Conservation (phyloP, 2,113 vertebrate species). For the Neodon shergylaensis region DNA sequence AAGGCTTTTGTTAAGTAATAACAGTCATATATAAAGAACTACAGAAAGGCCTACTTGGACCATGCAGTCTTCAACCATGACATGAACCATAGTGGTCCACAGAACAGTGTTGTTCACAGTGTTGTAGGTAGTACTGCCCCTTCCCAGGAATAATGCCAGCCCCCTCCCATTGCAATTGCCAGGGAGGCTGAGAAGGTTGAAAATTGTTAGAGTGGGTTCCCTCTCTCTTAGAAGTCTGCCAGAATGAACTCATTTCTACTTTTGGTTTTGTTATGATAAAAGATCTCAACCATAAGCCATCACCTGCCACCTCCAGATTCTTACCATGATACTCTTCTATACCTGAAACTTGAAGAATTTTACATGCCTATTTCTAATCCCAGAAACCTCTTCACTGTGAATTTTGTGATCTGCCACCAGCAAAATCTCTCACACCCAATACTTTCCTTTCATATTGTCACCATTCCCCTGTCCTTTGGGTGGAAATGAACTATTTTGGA, state of each 20-base stretch:
- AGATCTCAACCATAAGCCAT: neutral
- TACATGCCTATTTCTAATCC: neutral
- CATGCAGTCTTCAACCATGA: accelerated
- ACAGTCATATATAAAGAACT: neutral
- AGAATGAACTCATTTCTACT: neutral
- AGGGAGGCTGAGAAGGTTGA: neutral
- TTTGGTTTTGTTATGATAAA: neutral
- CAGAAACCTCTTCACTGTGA: neutral
- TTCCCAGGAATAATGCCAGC: neutral
- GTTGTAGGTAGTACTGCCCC: neutral
- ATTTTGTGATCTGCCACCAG: neutral
- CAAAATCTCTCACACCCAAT: neutral
- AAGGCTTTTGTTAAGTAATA: neutral
- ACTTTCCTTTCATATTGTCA: neutral
- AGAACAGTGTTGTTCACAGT: accelerated
- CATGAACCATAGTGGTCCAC: neutral
- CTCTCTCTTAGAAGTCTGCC: neutral
- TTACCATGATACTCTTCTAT: neutral
- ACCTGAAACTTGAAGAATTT: too few relatives aligned
- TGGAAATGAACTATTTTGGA: neutral
- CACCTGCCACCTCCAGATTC: neutral
- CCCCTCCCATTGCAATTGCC: neutral
- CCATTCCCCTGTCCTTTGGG: neutral
- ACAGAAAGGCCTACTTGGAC: neutral
- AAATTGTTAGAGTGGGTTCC: neutral